Base-by-base conservation (phyloP, 1,140 invertebrate species). In the Diabrotica virgifera region DNA sequence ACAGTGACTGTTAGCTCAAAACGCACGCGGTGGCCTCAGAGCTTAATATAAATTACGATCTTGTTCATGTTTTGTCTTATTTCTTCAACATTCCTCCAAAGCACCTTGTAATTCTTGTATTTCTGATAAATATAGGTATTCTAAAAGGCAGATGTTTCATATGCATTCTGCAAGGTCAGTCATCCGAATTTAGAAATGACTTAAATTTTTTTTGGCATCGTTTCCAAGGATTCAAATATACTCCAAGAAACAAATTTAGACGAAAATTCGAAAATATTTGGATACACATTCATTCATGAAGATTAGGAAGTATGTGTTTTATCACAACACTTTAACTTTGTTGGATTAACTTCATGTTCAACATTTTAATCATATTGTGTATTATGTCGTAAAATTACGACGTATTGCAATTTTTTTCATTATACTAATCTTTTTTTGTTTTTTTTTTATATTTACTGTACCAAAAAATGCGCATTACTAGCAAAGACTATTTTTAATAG, bases 141-240 rank as follows among this genome's bases (percentile, higher is more conserved):
- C 36, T 36, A 36, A 36, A 36, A 12, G 50, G 58, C 58, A 59
- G 58, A 59, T 59, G 58, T 59, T 59, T 38, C 58, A 13, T 59
- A 35, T 59, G 58, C 58, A 59, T 59, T 59, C 35, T 50, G 35
- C 58, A 59, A 59, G 58, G 58, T 59, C 58, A 59, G n/a, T 50
- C 40, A 46, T 40, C 58, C 58, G 14, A 50, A 59, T 59, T 59
- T 59, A 59, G 58, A 59, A 59, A 59, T 59, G 37, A 13, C 37
- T 50, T 51, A 13, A 51, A 59, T 50, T 59, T 59, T 46, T 46
- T 59, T 59, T 59, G 58, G 58, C 58, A 59, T 6, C 58, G 58
- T 13, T 59, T 59, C 58, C 58, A 59, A 59, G 58, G 58, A 59
- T 59, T 50, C 11, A 12, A 12, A 40, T 51, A 37, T 46, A 59